Evolutionary conservation across 1,140 invertebrate genomes (phyloP), one percentile per base, ranked within the genome.

Genomic region (Manduca sexta): DNA sequence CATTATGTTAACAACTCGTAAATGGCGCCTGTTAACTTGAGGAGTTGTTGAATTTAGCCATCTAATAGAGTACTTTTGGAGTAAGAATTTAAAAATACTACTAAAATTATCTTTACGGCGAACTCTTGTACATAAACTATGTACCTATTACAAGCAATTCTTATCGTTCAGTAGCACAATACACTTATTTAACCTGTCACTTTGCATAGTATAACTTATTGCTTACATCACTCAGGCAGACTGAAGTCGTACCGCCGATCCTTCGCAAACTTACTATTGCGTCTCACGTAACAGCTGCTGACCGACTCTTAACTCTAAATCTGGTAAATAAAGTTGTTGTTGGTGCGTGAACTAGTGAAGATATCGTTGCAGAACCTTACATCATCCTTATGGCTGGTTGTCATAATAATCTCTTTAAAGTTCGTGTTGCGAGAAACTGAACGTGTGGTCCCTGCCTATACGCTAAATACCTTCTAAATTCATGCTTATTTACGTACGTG

Each of bases 171-270:
- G 68, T 65, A 68, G 64, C 62, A 57, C 42, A 66, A 56, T 59
- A 49, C 49, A 53, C 52, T 63, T 48, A 66, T 56, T 67, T 60
- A 45, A 42, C 43, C 46, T 61, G 52, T 68, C 56, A 53, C 42
- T 57, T 60, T 60, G 52, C 53, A 18, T 50, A 45, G 35, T 58
- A 48, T 61, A 64, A 69, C 47, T 61, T 64, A 69, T 66, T 52
- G 45, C 57, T 29, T 52, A 48, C 63, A 69, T 65, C 65, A 58
- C 42, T 69, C 54, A 62, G 51, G 13, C 41, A 35, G 48, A 45
- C 17, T 45, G 39, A 34, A 29, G n/a, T 31, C 8, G 44, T 47
- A 35, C 43, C 39, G 45, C 45, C 40, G 42, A 44, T 35, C 41
- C 21, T 45, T 10, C 15, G 14, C 44, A 21, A 63, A 56, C 40